phyloP scores from a whole-genome alignment of 2,797 vertebrate genomes.

The Nannoperca obscura region DNA sequence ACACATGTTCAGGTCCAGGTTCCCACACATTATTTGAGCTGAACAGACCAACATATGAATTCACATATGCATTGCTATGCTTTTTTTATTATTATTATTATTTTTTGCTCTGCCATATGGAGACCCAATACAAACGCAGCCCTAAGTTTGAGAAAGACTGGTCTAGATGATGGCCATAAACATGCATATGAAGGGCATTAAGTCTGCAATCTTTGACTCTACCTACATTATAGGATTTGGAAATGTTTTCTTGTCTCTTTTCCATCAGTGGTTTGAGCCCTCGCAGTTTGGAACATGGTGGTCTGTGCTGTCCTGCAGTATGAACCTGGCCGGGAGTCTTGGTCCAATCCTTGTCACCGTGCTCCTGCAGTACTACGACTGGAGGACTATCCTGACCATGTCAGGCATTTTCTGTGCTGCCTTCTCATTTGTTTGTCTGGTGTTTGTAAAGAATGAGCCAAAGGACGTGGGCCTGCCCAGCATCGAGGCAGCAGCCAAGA shows the following conservation, averaged over 20 bases:
- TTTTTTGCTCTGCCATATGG: no score
- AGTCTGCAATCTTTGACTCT: not conserved
- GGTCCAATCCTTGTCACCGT: constrained; percentile 93
- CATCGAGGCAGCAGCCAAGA: constrained; percentile 86
- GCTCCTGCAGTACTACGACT: constrained; percentile 91
- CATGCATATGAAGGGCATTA: not conserved
- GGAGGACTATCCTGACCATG: constrained; percentile 91
- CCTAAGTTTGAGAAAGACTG: no score
- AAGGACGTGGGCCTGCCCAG: constrained; percentile 93
- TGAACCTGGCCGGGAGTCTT: constrained; percentile 97
- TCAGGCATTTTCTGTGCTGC: constrained; percentile 90
- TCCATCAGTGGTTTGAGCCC: constrained; percentile 94
- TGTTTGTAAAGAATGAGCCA: constrained; percentile 93
- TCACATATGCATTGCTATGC: no score
- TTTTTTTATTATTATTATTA: no score
- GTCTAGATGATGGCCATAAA: not conserved
- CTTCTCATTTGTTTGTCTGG: constrained; percentile 89
- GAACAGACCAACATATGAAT: no score
- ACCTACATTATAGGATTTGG: not conserved
- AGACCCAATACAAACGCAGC: no score
- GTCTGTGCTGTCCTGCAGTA: constrained; percentile 95
- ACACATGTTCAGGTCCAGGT: no score
- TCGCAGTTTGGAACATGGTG: constrained; percentile 99
- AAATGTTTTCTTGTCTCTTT: not conserved
- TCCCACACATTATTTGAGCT: no score